phyloP scores from a whole-genome alignment of 2,113 vertebrate species.

The Leucosticte australis region DNA sequence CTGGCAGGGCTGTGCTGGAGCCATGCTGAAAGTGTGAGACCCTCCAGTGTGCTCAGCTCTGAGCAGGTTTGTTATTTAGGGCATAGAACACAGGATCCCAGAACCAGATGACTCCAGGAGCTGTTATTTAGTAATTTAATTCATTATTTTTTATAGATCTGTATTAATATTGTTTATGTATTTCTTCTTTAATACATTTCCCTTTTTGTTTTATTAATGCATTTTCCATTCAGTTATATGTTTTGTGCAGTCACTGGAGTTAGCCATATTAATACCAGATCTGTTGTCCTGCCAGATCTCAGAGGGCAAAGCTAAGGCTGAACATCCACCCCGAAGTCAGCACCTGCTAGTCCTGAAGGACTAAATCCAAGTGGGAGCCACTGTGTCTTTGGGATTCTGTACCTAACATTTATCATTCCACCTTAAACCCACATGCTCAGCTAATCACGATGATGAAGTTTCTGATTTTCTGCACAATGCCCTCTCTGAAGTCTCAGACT shows the following conservation, averaged over 20 bases:
- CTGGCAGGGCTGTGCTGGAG: not conserved
- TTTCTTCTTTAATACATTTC: not conserved
- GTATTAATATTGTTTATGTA: not conserved
- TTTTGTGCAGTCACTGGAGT: not conserved
- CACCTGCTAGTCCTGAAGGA: not conserved
- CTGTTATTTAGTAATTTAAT: not conserved
- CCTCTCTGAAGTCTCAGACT: not conserved
- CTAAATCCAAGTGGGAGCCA: not conserved
- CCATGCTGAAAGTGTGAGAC: not conserved
- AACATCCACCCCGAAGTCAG: not conserved
- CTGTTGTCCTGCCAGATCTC: not conserved
- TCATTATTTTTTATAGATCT: not conserved
- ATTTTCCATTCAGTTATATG: not conserved
- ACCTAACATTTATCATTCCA: not conserved
- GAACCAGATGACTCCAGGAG: not conserved
- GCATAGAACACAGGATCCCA: not conserved
- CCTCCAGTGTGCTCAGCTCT: not conserved
- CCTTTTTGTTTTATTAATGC: not conserved
- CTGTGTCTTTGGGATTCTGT: not conserved
- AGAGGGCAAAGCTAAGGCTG: not conserved
- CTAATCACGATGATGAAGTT: not conserved
- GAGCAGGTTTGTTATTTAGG: not conserved
- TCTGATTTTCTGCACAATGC: not conserved
- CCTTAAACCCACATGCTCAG: not conserved
- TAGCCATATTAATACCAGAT: not conserved